Evolutionary conservation across 2,888 invertebrate genomes (phyloP), one percentile per base, ranked within the genome.

Genomic region (Malthinus seriepunctatus): DNA sequence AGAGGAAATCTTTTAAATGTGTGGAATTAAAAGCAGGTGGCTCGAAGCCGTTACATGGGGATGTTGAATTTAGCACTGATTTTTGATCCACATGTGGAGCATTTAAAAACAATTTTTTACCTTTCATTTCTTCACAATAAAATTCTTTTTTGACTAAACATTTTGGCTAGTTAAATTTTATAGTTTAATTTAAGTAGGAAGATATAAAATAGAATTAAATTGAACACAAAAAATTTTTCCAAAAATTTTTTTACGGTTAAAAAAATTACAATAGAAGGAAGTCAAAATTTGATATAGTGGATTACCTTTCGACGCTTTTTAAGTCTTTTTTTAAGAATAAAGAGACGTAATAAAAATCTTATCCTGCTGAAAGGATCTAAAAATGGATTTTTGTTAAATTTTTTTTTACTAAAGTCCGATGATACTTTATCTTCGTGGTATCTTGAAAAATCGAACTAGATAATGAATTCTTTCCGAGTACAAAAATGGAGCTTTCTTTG

Each of bases 371-470:
- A 61, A 63, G 54, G 42, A 35, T 35, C 54, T 51, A 32, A 52
- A 56, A 47, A 65, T 52, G 54, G 55, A 56, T 54, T 60, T 60
- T 52, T 52, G 9, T 38, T 49, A 53, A 57, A 46, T 51, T 57
- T 49, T 51, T 49, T 23, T 50, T 42, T 32, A 48, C 51, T 35
- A 62, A 58, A 50, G 45, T 59, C 62, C 60, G 64, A 66, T 64
- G 68, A 67, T 68, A 67, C 66, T 70, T 67, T 68, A 67, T 68
- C 71, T 71, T 61, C 63, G 63, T 61, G 62, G 65, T 62, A 70
- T 70, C 68, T 68, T 44, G 64, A 46, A 69, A 69, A 67, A 69
- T 68, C 68, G 68, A 62, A 65, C 51, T 38, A 51, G 50, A 56
- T 53, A 58, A 59, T 56, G 50, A 54, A 63, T 56, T 56, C 42